phyloP scores from a whole-genome alignment of 2,888 invertebrate genomes.

The Tupiocoris notatus region DNA sequence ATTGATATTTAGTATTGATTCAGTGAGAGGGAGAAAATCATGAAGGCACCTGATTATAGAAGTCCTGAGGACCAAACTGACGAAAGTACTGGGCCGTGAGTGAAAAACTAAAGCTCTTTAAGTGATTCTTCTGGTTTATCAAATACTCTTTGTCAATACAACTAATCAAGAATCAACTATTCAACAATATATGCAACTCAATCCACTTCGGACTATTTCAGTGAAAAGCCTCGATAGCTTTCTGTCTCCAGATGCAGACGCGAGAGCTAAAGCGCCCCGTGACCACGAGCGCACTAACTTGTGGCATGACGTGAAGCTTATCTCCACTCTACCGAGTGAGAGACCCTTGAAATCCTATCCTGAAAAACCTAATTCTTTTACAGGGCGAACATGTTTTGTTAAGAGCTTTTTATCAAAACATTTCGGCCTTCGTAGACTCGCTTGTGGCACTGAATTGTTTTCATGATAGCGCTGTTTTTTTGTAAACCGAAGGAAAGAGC shows the following conservation, averaged over 20 bases:
- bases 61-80: too few relatives aligned
- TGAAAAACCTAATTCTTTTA: constrained; percentile 11
- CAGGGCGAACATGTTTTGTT: neutral
- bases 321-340: neutral
- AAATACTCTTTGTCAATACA: too few relatives aligned
- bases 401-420: neutral
- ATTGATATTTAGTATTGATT: too few relatives aligned
- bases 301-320: constrained; percentile 29
- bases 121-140: too few relatives aligned
- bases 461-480: neutral
- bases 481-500: neutral
- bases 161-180: too few relatives aligned
- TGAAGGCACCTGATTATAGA: too few relatives aligned
- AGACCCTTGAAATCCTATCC: constrained; percentile 9
- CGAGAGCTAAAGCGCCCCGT: constrained; percentile 1
- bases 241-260: neutral
- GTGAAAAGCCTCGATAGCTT: neutral
- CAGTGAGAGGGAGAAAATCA: too few relatives aligned
- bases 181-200: neutral
- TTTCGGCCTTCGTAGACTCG: neutral
- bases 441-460: neutral
- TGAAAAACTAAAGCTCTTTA: too few relatives aligned
- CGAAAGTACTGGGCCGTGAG: too few relatives aligned
- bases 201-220: neutral
- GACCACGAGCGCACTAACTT: constrained; percentile 8